Conservation (phyloP, 2,888 invertebrate species). For the Melitaea athalia region DNA sequence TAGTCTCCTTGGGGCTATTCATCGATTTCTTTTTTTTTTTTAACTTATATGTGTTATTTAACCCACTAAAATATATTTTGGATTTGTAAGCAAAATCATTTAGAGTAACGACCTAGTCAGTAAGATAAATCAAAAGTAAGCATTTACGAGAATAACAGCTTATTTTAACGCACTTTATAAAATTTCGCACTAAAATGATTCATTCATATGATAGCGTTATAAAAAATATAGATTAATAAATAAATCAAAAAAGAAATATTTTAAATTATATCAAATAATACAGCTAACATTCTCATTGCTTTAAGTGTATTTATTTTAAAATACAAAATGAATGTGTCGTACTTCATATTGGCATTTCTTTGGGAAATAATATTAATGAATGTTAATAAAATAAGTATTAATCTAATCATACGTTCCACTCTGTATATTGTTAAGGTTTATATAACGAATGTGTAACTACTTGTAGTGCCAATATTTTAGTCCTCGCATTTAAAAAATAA, state of each 20-base stretch:
- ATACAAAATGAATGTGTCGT: slow-evolving; percentile 58
- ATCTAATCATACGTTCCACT: slow-evolving; percentile 59
- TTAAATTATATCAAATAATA: slow-evolving; percentile 25
- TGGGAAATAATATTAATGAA: slow-evolving; percentile 46
- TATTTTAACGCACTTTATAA: slow-evolving; percentile 19
- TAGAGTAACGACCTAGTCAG: slow-evolving; percentile 55
- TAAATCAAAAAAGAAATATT: not conserved
- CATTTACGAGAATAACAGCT: slow-evolving; percentile 27
- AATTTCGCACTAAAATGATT: slow-evolving; percentile 22
- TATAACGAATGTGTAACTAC: slow-evolving; percentile 47
- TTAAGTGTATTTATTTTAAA: slow-evolving; percentile 55
- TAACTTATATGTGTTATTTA: slow-evolving; percentile 18
- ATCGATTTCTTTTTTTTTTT: slow-evolving; percentile 10
- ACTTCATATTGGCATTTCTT: slow-evolving; percentile 75
- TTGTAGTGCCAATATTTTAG: slow-evolving; percentile 68
- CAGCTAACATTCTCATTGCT: slow-evolving; percentile 49
- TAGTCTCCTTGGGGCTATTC: not conserved
- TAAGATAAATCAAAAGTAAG: slow-evolving; percentile 60
- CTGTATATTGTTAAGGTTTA: slow-evolving; percentile 53
- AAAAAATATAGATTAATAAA: slow-evolving; percentile 18
- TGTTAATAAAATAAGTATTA: slow-evolving; percentile 50
- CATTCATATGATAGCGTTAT: slow-evolving; percentile 19
- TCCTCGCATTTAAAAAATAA: slow-evolving; percentile 67
- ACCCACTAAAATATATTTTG: slow-evolving; percentile 24
- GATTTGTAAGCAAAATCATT: slow-evolving; percentile 32